Conservation (phyloP, 2,113 vertebrate species). For the Rutilus rutilus region DNA sequence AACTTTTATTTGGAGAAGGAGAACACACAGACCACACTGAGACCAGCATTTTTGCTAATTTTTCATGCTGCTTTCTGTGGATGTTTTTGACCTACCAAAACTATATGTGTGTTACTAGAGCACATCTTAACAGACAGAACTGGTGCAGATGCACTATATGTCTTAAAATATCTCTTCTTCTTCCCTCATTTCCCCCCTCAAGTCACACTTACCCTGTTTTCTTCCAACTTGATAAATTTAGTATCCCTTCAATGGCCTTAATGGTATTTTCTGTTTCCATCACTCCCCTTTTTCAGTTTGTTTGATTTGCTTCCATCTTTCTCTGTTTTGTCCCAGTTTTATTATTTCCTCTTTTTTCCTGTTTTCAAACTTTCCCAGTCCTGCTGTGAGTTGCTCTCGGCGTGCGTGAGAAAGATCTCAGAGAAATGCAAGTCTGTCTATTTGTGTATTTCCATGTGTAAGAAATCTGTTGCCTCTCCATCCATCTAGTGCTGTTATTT, state of each 20-base stretch:
- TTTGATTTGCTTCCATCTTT: neutral
- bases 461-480: neutral
- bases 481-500: neutral
- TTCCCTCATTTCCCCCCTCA: neutral
- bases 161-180: conserved; percentile 28
- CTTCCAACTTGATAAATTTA: neutral
- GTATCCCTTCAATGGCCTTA: neutral
- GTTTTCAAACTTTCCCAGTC: neutral
- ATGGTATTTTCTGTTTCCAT: neutral
- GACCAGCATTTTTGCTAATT: neutral
- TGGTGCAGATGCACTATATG: neutral
- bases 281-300: neutral
- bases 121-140: conserved; percentile 6
- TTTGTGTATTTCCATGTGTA: neutral
- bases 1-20: too few relatives aligned
- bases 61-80: neutral
- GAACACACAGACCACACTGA: neutral
- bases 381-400: conserved; percentile 1
- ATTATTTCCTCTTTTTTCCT: neutral
- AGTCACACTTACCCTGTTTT: neutral
- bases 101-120: conserved; percentile 20
- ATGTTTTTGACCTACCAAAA: conserved; percentile 19
- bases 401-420: neutral
- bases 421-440: neutral
- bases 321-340: neutral